These are phyloP conservation scores for Mythimna lalbum DNA, from an alignment of 2,888 invertebrate genomes.

Conservation along the genomic window DNA sequence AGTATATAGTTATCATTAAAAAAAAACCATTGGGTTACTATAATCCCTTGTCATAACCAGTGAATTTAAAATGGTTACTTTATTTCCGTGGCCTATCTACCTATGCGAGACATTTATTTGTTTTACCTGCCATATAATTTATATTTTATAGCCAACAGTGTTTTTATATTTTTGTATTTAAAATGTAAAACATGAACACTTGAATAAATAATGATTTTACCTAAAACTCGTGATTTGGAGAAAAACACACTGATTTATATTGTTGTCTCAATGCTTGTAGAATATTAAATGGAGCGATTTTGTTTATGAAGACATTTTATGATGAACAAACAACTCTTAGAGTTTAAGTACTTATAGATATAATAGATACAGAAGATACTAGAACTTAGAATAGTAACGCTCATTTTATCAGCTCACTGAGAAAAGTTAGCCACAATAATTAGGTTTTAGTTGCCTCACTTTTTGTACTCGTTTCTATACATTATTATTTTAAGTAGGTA, in stretches of 20 bases:
- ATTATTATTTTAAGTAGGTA: too few species aligned
- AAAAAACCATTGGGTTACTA: too few species aligned
- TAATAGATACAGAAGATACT: neutral
- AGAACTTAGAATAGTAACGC: too few species aligned
- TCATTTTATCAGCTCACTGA: too few species aligned
- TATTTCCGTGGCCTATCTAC: neutral
- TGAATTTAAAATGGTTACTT: neutral
- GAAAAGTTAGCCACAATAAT: too few species aligned
- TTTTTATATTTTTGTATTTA: neutral
- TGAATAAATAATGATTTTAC: slow-evolving; percentile 44
- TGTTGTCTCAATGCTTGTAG: slow-evolving; percentile 55
- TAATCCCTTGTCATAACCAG: neutral
- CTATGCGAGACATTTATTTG: neutral
- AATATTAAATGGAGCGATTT: slow-evolving; percentile 39
- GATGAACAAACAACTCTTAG: neutral
- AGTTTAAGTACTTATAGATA: neutral
- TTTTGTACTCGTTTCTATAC: too few species aligned
- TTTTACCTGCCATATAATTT: neutral
- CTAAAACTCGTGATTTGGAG: slow-evolving; percentile 28
- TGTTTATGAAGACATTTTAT: neutral
- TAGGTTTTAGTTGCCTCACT: too few species aligned
- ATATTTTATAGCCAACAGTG: neutral
- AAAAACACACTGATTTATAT: slow-evolving; percentile 43
- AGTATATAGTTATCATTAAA: too few species aligned
- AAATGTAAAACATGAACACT: slow-evolving; percentile 16